A percentile compares a stretch with the other conserved stretches of the same genome.
phyloP scores from a whole-genome alignment of 2,888 invertebrate genomes.

The Acrobasis consociella region DNA sequence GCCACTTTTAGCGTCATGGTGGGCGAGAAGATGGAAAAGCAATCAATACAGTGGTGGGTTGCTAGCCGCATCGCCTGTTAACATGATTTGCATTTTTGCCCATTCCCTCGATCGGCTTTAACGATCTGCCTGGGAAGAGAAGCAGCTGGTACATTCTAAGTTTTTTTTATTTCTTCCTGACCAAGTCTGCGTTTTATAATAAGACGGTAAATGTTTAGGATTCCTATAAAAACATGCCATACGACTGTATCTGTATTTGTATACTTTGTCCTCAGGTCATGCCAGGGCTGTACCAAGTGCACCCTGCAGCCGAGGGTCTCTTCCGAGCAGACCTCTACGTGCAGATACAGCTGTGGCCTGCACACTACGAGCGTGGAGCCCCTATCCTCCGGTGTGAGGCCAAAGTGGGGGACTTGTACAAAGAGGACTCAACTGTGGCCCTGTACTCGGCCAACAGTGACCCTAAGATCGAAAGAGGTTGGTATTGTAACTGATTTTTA shows the following conservation, averaged over 20 bases:
- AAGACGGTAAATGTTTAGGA: too few relatives aligned
- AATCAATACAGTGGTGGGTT: too few relatives aligned
- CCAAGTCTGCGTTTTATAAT: too few relatives aligned
- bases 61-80: too few relatives aligned
- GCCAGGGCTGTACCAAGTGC: slow-evolving; percentile 68
- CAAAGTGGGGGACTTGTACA: slow-evolving; percentile 84
- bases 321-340: slow-evolving; percentile 84
- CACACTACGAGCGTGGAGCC: slow-evolving; percentile 85
- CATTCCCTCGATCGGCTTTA: too few relatives aligned
- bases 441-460: slow-evolving; percentile 85
- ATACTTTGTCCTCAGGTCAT: slow-evolving; percentile 57
- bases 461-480: slow-evolving; percentile 88
- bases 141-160: too few relatives aligned
- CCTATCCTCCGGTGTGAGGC: slow-evolving; percentile 86
- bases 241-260: background rate
- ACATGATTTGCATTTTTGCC: too few relatives aligned
- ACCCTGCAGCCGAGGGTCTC: slow-evolving; percentile 74
- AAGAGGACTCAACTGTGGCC: slow-evolving; percentile 83
- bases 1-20: too few relatives aligned
- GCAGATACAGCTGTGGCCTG: slow-evolving; percentile 83
- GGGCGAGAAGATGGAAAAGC: too few relatives aligned
- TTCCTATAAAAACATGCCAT: too few relatives aligned
- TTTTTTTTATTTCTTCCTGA: too few relatives aligned
- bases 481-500: slow-evolving; percentile 34
- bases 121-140: too few relatives aligned